Evolutionary conservation across 2,797 vertebrate genomes (phyloP).

Genomic region (Coregonus suidteri): DNA sequence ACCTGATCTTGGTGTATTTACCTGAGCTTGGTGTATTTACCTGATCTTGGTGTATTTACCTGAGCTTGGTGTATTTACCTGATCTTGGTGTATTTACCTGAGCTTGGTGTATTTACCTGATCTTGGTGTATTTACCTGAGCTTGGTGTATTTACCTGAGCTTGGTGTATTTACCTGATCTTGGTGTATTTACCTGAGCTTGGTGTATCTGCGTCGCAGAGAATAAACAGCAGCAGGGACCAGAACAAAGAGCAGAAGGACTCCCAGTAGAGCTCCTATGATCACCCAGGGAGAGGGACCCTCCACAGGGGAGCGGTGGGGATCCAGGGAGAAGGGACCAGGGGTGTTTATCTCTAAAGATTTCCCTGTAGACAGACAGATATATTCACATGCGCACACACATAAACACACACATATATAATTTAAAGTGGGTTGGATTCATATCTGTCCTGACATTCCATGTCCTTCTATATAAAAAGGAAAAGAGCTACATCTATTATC

Average conservation of each 20-base stretch:
- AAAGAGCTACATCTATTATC: neutral
- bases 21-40: too few species aligned
- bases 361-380: slow-evolving; percentile 49
- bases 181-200: slow-evolving; percentile 49
- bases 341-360: slow-evolving; percentile 8
- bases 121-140: too few species aligned
- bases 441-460: neutral
- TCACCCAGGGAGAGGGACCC: neutral
- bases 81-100: too few species aligned
- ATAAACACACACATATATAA: neutral
- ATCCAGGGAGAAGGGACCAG: neutral
- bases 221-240: slow-evolving; percentile 13
- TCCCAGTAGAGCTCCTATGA: slow-evolving; percentile 34
- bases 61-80: too few species aligned
- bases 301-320: neutral
- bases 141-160: too few species aligned
- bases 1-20: too few species aligned
- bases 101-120: too few species aligned
- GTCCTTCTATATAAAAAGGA: neutral
- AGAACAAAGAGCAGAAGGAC: slow-evolving; percentile 45
- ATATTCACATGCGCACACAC: neutral
- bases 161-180: too few species aligned
- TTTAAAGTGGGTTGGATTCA: neutral
- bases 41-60: too few species aligned
- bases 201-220: slow-evolving; percentile 21